Conservation (phyloP, 2,113 vertebrate genomes). For the Dromiciops gliroides region DNA sequence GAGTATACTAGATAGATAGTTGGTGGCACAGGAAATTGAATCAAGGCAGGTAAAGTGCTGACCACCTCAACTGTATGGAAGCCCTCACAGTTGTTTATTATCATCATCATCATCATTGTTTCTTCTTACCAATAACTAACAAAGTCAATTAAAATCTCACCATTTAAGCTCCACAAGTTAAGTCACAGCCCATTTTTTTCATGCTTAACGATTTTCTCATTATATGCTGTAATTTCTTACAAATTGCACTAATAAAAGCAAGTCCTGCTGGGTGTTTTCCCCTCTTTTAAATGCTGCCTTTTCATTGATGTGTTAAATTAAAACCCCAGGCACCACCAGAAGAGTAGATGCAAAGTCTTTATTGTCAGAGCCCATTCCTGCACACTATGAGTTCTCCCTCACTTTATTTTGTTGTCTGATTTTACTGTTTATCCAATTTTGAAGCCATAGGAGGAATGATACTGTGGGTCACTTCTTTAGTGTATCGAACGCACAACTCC, state of each 20-base stretch:
- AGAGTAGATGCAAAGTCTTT: slow-evolving; percentile 76
- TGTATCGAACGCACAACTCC: slow-evolving; percentile 27
- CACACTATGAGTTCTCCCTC: slow-evolving; percentile 64
- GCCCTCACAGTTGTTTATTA: slow-evolving; percentile 49
- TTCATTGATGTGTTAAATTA: slow-evolving; percentile 89
- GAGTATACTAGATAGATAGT: not conserved
- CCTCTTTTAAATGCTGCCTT: slow-evolving; percentile 75
- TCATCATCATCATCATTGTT: slow-evolving; percentile 14
- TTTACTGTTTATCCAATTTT: slow-evolving; percentile 62
- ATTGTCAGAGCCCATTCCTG: slow-evolving; percentile 73
- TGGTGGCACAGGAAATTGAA: slow-evolving; percentile 35
- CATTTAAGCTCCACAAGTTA: slow-evolving; percentile 79
- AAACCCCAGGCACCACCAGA: slow-evolving; percentile 84
- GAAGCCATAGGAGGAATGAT: slow-evolving; percentile 52
- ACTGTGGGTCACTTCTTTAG: slow-evolving; percentile 24
- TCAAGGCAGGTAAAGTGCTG: slow-evolving; percentile 11
- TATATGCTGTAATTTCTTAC: slow-evolving; percentile 86
- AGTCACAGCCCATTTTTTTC: slow-evolving; percentile 78
- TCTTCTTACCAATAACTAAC: slow-evolving; percentile 77
- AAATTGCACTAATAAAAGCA: slow-evolving; percentile 85
- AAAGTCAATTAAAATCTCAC: slow-evolving; percentile 80
- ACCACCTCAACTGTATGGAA: slow-evolving; percentile 55
- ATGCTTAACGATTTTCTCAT: slow-evolving; percentile 87
- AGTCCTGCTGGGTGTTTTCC: slow-evolving; percentile 79
- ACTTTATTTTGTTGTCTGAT: slow-evolving; percentile 69